A percentile compares a stretch with the other conserved stretches of the same genome.
Conservation (phyloP, 2,113 vertebrate genomes). For the Prunella fulvescens region DNA sequence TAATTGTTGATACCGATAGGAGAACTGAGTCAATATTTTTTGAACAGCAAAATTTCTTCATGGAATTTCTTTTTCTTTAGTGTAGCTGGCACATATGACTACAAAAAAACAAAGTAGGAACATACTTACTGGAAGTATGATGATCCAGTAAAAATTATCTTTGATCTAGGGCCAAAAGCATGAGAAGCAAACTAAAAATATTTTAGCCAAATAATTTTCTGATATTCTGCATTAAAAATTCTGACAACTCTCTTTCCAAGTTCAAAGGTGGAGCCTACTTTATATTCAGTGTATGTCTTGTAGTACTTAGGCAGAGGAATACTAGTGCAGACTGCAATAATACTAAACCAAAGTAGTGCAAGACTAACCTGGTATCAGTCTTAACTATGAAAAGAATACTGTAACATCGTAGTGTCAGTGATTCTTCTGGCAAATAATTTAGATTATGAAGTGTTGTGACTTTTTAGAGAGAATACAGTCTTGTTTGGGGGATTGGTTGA, state of each 20-base stretch:
- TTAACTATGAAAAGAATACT: background rate
- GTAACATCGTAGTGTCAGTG: background rate
- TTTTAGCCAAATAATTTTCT: background rate
- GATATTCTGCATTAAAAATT: background rate
- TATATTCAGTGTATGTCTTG: background rate
- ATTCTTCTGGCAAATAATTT: background rate
- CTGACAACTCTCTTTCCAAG: background rate
- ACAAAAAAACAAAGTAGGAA: background rate
- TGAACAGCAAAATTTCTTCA: background rate
- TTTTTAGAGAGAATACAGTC: background rate
- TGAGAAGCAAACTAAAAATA: background rate
- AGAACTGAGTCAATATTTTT: background rate
- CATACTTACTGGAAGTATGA: accelerated
- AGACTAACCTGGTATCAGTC: background rate
- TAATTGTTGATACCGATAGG: background rate
- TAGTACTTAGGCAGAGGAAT: background rate
- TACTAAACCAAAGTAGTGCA: background rate
- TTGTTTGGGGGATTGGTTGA: background rate
- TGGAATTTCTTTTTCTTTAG: background rate
- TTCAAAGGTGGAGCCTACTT: background rate
- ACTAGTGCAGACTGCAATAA: background rate
- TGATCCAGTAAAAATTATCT: background rate
- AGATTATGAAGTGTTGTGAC: background rate
- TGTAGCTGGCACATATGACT: background rate
- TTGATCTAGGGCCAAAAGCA: background rate